Percentiles rank a stretch among this genome's conserved stretches.
phyloP scores from a whole-genome alignment of 2,888 invertebrate genomes.

The Neocrepidodera transversa region DNA sequence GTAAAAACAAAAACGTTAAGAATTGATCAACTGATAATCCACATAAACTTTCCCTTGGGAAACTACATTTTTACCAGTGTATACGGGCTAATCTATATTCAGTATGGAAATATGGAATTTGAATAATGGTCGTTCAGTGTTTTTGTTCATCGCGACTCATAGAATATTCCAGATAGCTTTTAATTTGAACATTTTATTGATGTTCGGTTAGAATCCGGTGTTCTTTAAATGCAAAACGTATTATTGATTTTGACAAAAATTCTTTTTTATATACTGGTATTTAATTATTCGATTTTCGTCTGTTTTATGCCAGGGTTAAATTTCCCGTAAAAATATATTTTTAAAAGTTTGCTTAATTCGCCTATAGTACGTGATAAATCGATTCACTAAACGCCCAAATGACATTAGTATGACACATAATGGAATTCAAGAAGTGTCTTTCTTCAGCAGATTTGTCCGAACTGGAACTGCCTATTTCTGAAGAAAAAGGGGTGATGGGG shows the following conservation, averaged over 20 bases:
- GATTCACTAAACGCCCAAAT: too few relatives aligned
- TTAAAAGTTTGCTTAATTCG: too few relatives aligned
- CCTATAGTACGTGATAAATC: too few relatives aligned
- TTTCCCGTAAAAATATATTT: too few relatives aligned
- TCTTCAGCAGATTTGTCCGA: too few relatives aligned
- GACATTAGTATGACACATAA: too few relatives aligned
- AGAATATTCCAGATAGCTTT: conserved; percentile 25
- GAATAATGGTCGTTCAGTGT: conserved; percentile 24
- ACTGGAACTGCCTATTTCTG: too few relatives aligned
- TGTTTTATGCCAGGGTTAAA: too few relatives aligned
- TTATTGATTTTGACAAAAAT: conserved; percentile 9
- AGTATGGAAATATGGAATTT: conserved; percentile 25
- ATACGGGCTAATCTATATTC: conserved; percentile 19
- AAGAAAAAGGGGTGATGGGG: too few relatives aligned
- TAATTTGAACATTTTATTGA: conserved; percentile 22
- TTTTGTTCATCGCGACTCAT: conserved; percentile 17
- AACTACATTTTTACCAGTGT: conserved; percentile 19
- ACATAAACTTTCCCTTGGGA: background rate
- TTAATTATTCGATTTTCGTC: too few relatives aligned
- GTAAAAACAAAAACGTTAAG: too few relatives aligned
- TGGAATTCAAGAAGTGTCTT: too few relatives aligned
- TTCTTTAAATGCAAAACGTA: conserved; percentile 10
- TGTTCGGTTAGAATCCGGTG: conserved; percentile 18
- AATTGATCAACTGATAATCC: conserved; percentile 1
- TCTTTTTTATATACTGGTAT: background rate